Evolutionary conservation across 2,888 invertebrate species (phyloP), one percentile per base, ranked within the genome.

Genomic region (Ennomos erosarius): DNA sequence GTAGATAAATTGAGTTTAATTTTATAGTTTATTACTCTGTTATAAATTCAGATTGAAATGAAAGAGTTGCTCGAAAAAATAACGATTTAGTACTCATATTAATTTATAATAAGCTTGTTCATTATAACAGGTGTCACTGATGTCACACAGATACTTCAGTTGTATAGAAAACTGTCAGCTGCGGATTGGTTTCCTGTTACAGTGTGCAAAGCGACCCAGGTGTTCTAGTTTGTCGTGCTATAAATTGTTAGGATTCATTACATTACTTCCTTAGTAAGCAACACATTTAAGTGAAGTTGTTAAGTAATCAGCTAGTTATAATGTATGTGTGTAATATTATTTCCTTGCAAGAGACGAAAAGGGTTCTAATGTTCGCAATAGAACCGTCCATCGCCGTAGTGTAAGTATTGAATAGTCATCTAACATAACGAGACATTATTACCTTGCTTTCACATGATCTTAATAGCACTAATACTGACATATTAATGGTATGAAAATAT

Each of bases 381-480:
- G 16, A 16, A 16, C 1, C 16, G 3, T 16, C 1, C 16, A n/a
- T n/a, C n/a, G n/a, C 16, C 16, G 1, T 2, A 16, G 16, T 2
- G 1, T 16, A 16, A 16, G 1, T 16, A 26, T 26, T 26, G 26
- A 26, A 26, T 26, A 60, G 68, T 68, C 68, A 68, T 64, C 51
- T 34, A 33, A 63, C 40, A 56, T 66, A 68, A 68, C 62, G 60
- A 68, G 55, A 50, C 50, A 26, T 16, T 13, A 52, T 48, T 43
- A 48, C 36, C 49, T 39, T 51, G 64, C 66, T 68, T 66, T 66
- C 68, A 63, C 68, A 40, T 33, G 39, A 51, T 65, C 54, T 51
- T 48, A 48, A 49, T 59, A 49, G 50, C 46, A 62, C 55, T 62
- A 64, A 62, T 65, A 50, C 55, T 43, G 43, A 49, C 55, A 42